Evolutionary conservation across 2,797 vertebrate genomes (phyloP).

Genomic region (Salarias fasciatus): DNA sequence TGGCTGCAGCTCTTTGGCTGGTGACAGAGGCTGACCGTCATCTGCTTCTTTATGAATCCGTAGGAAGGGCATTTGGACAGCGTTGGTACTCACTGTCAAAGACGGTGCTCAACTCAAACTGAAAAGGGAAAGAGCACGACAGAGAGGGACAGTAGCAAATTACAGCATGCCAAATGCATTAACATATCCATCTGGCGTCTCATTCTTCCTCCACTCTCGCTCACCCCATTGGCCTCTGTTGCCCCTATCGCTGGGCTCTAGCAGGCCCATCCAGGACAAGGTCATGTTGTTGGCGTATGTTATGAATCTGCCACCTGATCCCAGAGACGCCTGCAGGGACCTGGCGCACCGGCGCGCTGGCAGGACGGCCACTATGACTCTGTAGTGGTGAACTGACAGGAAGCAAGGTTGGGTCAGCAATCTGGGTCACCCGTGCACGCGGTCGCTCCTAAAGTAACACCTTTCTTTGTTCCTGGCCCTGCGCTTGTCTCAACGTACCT

Average conservation of each 20-base stretch:
- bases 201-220: conserved; percentile 64
- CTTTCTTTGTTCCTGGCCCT: conserved; percentile 3
- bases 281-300: conserved; percentile 78
- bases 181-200: conserved; percentile 84
- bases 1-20: conserved; percentile 37
- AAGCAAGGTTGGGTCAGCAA: conserved; percentile 36
- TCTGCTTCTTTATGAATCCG: conserved; percentile 35
- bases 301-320: conserved; percentile 76
- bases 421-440: conserved; percentile 38
- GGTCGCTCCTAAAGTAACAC: neutral
- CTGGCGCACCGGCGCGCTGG: conserved; percentile 45
- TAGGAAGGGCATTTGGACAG: conserved; percentile 39
- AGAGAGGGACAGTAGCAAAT: conserved; percentile 38
- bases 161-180: conserved; percentile 77
- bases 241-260: conserved; percentile 55
- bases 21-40: conserved; percentile 16
- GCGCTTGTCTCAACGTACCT: neutral
- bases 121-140: conserved; percentile 30
- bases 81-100: conserved; percentile 29
- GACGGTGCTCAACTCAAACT: conserved; percentile 14
- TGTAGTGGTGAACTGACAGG: conserved; percentile 34
- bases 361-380: conserved; percentile 41
- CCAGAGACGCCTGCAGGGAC: conserved; percentile 66
- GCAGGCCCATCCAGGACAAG: conserved; percentile 69
- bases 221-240: conserved; percentile 60